Evolutionary conservation across 1,140 invertebrate species (phyloP).

Genomic region (Zaprionus tsacasi): DNA sequence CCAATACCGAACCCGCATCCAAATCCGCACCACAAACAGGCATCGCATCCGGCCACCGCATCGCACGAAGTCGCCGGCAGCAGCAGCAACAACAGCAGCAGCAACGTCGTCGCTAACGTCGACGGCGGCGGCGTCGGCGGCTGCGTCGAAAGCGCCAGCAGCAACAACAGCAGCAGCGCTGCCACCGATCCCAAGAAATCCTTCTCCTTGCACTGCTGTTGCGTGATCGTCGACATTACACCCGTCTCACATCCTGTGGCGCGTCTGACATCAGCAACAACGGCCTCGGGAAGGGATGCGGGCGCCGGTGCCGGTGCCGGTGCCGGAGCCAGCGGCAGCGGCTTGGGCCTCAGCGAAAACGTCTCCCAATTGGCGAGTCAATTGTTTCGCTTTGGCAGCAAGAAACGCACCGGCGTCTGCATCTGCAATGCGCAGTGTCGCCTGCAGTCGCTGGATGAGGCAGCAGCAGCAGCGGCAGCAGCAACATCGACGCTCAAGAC

Average conservation of each 20-base stretch:
- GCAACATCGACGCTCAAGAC: constrained; percentile 51
- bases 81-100: constrained; percentile 18
- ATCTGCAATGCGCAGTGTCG: constrained; percentile 83
- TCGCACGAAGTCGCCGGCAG: constrained; percentile 1
- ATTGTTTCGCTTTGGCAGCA: constrained; percentile 81
- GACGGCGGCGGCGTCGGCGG: constrained; percentile 7
- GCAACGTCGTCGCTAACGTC: constrained; percentile 2
- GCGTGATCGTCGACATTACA: constrained; percentile 84
- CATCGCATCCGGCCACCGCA: background rate
- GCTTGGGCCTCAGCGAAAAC: constrained; percentile 78
- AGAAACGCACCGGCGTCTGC: constrained; percentile 77
- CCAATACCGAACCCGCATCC: background rate
- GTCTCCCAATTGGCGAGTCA: constrained; percentile 80
- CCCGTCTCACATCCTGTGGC: constrained; percentile 80
- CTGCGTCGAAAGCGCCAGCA: constrained; percentile 41
- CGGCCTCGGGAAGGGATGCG: constrained; percentile 84
- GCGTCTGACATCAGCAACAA: constrained; percentile 84
- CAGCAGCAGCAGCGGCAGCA: constrained; percentile 13
- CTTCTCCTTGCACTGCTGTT: constrained; percentile 84
- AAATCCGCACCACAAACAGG: background rate
- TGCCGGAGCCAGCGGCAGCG: constrained; percentile 84
- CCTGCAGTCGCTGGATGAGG: constrained; percentile 70
- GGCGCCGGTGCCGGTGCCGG: constrained; percentile 60
- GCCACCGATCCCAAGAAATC: constrained; percentile 77
- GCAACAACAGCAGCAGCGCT: constrained; percentile 59